Base-by-base conservation (phyloP, 2,888 invertebrate genomes). In the Dryobotodes eremita region DNA sequence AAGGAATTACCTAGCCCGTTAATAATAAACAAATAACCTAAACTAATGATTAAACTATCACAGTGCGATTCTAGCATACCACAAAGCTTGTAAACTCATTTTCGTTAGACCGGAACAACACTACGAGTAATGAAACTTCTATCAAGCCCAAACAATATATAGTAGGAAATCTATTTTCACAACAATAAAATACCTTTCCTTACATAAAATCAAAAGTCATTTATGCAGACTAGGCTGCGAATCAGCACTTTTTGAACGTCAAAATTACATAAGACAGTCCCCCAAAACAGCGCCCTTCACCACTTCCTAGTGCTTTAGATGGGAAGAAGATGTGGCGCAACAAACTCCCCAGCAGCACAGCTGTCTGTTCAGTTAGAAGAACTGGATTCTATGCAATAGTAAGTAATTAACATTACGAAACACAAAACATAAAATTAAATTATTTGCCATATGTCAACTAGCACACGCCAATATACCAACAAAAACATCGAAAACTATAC, bases 181-280 rank as follows among this genome's bases (percentile, higher is more conserved):
- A 77, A 77, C 13, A 77, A 61, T 59, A 62, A 81, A 80, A 61
- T 65, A 65, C n/a, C 48, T 75, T 73, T 64, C 46, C 53, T 84
- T 80, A 72, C 79, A 80, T 36, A 57, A 36, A 36, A 36, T 36
- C 31, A 36, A 36, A 36, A 36, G 31, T 36, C 31, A 36, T 36
- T 36, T 36, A 36, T 36, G 1, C 31, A 36, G 3, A n/a, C 55
- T 57, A 57, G 55, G 5, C 11, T 57, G 8, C 4, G 23, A 57
- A 57, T n/a, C n/a, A 57, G n/a, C 23, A n/a, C 11, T 57, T 57
- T 57, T 11, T n/a, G n/a, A n/a, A 57, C 10, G 11, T n/a, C 55
- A 4, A n/a, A n/a, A 57, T 57, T 53, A 53, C 20, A 50, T 15
- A 15, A 50, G 55, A n/a, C 55, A 57, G 55, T 13, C 1, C 5